A percentile compares a stretch with the other conserved stretches of the same genome.
phyloP scores from a whole-genome alignment of 2,888 invertebrate species.

The Dastarcus helophoroides region DNA sequence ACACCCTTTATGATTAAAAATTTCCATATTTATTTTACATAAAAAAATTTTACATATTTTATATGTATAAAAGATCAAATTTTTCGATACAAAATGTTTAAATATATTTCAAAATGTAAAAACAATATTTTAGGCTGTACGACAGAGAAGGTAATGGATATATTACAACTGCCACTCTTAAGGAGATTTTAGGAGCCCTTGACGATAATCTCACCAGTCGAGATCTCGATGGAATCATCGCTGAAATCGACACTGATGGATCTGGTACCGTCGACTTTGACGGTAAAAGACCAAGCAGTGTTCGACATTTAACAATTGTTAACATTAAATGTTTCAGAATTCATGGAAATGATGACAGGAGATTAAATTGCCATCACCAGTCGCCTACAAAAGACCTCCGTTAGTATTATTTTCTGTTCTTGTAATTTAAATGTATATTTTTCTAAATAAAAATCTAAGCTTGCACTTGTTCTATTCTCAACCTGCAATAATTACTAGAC shows the following conservation, averaged over 20 bases:
- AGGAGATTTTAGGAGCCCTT: slow-evolving; percentile 85
- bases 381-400: no score
- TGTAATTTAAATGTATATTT: no score
- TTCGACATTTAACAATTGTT: background rate
- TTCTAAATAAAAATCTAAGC: no score
- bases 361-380: slow-evolving; percentile 47
- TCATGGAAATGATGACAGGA: slow-evolving; percentile 93
- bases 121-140: slow-evolving; percentile 66
- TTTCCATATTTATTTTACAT: no score
- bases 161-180: slow-evolving; percentile 80
- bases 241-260: slow-evolving; percentile 95
- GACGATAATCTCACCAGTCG: slow-evolving; percentile 89
- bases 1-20: no score
- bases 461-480: no score
- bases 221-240: slow-evolving; percentile 93
- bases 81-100: no score
- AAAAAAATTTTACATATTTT: no score
- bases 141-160: slow-evolving; percentile 94
- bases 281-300: slow-evolving; percentile 54
- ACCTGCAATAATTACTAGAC: no score
- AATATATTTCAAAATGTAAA: no score
- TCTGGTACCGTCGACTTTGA: slow-evolving; percentile 99
- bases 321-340: slow-evolving; percentile 46
- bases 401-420: no score
- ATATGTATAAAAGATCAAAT: no score